phyloP scores from a whole-genome alignment of 2,797 vertebrate genomes.

The Peromyscus melanophrys region DNA sequence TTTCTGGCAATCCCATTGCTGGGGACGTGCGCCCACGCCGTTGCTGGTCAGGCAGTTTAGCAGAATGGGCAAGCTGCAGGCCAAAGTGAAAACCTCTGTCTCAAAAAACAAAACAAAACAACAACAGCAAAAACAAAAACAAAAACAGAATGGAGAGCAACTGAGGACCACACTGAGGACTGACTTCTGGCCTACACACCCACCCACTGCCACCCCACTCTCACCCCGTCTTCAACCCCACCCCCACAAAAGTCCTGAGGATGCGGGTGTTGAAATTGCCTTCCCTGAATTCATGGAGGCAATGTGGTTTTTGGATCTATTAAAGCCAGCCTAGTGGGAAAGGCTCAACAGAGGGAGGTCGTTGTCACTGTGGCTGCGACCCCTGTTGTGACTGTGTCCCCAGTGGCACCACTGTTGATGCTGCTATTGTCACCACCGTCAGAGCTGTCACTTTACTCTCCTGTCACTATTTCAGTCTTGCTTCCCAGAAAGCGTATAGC shows the following conservation, averaged over 20 bases:
- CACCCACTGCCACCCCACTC: not conserved
- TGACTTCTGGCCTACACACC: not conserved
- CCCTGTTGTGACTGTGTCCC: not conserved
- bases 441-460: fast-evolving
- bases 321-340: fast-evolving
- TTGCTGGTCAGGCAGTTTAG: not conserved
- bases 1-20: not conserved
- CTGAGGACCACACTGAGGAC: not conserved
- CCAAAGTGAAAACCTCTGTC: not conserved
- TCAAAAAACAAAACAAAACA: not conserved
- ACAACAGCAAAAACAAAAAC: not conserved
- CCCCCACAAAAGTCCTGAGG: not conserved
- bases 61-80: not conserved
- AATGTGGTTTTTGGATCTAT: fast-evolving
- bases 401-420: not conserved
- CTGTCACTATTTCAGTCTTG: fast-evolving
- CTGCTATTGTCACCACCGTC: fast-evolving
- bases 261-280: not conserved
- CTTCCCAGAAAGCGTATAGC: fast-evolving
- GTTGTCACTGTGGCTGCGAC: fast-evolving
- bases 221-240: not conserved
- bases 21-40: fast-evolving
- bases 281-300: fast-evolving
- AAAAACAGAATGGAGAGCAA: not conserved
- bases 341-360: fast-evolving